Evolutionary conservation across 1,140 invertebrate genomes (phyloP), one percentile per base, ranked within the genome.

Genomic region (Berghia stephanieae): DNA sequence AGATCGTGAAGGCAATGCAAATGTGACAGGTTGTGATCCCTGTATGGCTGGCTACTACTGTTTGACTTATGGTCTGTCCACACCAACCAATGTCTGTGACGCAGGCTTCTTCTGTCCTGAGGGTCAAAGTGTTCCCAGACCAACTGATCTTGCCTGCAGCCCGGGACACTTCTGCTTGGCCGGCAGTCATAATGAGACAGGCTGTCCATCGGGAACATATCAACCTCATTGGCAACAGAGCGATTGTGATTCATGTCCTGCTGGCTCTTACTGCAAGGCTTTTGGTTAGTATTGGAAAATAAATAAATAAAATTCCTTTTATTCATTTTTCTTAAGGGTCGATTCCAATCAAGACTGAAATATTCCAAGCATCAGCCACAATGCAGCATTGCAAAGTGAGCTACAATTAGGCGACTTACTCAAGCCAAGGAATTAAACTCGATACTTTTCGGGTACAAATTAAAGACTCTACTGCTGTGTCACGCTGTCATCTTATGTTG

Each of bases 151-250:
- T 46, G 81, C 81, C 31, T 88, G 87, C 74, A 83, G 80, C 73
- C 85, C 86, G 21, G 86, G 87, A 42, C 84, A 88, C 74, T 87
- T 86, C 86, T 88, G 87, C 79, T 78, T 79, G 13, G 27, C 76
- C 46, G 86, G 86, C 55, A 86, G 85, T 57, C 77, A 78, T 67
- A 88, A 88, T 77, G 74, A 88, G 77, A 88, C 85, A 21, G 85
- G 85, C 3, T 88, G 87, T 79, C 86, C 86, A 42, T 86, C 87
- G 8, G 87, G 87, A n/a, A 79, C 82, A 16, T 88, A 86, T 76
- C 86, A 88, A 57, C 80, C 83, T 10, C 82, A 86, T 73, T 85
- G 83, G 81, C 77, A 78, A 31, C 80, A 85, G 75, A 82, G 79
- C 57, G 70, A 78, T 34, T 88, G 87, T 83, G 85, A 86, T 36